Conservation (phyloP, 2,113 vertebrate genomes). For the Nerophis ophidion region DNA sequence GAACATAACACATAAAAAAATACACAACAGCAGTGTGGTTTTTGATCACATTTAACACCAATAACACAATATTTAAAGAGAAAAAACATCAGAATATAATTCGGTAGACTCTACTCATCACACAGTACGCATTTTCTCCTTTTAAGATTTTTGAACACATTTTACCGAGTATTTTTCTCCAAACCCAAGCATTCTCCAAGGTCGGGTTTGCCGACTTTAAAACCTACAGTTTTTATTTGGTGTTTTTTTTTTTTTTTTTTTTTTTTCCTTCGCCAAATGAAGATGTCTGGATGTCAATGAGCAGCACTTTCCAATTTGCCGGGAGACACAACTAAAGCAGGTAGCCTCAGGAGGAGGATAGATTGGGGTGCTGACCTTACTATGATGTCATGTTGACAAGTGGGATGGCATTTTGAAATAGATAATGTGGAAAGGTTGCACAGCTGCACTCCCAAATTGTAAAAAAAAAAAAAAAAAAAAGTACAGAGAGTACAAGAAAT, state of each 20-base stretch:
- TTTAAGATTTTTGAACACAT: no score
- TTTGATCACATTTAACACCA: no score
- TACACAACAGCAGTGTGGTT: no score
- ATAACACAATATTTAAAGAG: no score
- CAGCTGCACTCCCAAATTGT: conserved; percentile 36
- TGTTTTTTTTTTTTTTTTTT: no score
- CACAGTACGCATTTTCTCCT: no score
- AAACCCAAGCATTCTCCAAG: not conserved
- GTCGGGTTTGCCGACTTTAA: not conserved
- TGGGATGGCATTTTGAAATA: conserved; percentile 70
- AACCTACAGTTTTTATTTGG: not conserved
- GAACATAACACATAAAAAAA: no score
- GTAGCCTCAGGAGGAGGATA: conserved; percentile 47
- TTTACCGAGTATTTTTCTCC: not conserved
- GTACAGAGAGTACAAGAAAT: not conserved
- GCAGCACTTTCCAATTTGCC: conserved; percentile 57
- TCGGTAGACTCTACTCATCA: no score
- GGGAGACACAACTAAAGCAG: conserved; percentile 47
- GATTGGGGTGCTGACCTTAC: conserved; percentile 70
- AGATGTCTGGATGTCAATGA: conserved; percentile 13
- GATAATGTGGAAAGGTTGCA: conserved; percentile 55
- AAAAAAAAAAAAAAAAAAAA: not conserved
- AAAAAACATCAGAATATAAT: no score
- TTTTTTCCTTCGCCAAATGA: not conserved
- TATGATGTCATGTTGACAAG: conserved; percentile 68